Evolutionary conservation across 2,113 vertebrate species (phyloP).

Genomic region (Balaeniceps rex): DNA sequence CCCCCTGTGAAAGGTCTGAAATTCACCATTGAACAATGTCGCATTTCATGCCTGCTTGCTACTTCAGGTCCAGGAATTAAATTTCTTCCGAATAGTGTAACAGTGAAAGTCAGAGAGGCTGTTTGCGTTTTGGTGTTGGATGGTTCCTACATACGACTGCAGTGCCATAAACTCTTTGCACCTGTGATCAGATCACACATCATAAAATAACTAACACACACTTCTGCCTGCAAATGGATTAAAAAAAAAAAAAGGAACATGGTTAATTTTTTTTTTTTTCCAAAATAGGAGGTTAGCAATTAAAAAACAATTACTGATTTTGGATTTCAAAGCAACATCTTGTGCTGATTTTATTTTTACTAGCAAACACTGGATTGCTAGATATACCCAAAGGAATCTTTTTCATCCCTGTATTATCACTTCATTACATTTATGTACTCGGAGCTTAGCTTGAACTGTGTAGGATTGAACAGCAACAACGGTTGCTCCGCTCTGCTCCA

Average conservation of each 20-base stretch:
- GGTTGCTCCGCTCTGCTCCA: neutral
- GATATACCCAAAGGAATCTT: neutral
- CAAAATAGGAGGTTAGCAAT: neutral
- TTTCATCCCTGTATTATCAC: neutral
- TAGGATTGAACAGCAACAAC: neutral
- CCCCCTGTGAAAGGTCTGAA: slow-evolving; percentile 24
- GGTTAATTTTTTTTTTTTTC: neutral
- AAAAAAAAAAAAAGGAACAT: neutral
- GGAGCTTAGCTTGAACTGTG: neutral
- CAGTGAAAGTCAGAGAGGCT: slow-evolving; percentile 1
- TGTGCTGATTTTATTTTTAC: neutral
- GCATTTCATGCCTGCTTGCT: slow-evolving; percentile 27
- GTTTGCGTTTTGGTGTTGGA: slow-evolving; percentile 37
- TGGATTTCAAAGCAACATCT: neutral
- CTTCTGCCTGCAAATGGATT: neutral
- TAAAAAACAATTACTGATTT: neutral
- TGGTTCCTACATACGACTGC: neutral
- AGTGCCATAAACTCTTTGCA: slow-evolving; percentile 1
- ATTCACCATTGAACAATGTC: slow-evolving; percentile 15
- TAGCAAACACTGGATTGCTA: neutral
- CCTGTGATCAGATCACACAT: slow-evolving; percentile 52
- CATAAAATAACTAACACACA: slow-evolving; percentile 22
- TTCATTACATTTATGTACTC: neutral
- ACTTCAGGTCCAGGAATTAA: slow-evolving; percentile 20
- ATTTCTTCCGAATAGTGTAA: slow-evolving; percentile 1